These are phyloP conservation scores for Diarsia rubi DNA, from an alignment of 2,888 invertebrate genomes.

Conservation along the genomic window DNA sequence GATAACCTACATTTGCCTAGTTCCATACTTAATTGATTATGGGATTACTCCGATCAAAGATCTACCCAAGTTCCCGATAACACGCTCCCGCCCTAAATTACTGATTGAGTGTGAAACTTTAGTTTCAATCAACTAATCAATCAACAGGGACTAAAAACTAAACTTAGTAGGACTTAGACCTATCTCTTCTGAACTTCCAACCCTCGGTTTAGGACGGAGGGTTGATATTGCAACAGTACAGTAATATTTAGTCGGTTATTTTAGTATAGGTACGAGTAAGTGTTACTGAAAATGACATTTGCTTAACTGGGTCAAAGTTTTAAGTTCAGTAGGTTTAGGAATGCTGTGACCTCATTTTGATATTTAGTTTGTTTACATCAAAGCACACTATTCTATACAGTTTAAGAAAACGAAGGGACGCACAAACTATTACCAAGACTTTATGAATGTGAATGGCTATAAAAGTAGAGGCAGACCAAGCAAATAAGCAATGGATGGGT, in stretches of 20 bases:
- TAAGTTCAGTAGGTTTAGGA: slow-evolving; percentile 1
- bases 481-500: background rate
- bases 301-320: slow-evolving; percentile 29
- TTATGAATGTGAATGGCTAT: background rate
- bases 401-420: background rate
- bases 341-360: background rate
- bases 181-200: background rate
- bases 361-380: slow-evolving; percentile 6
- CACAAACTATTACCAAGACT: background rate
- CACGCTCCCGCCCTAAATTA: slow-evolving; percentile 23
- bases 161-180: slow-evolving; percentile 13
- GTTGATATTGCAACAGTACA: background rate
- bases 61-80: slow-evolving; percentile 10
- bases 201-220: background rate
- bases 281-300: background rate
- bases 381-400: background rate
- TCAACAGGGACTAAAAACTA: slow-evolving; percentile 41
- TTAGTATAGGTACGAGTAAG: background rate
- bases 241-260: background rate
- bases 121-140: slow-evolving; percentile 35
- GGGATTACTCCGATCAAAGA: slow-evolving; percentile 33
- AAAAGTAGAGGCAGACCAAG: background rate
- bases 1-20: background rate
- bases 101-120: slow-evolving; percentile 41
- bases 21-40: background rate